phyloP scores from a whole-genome alignment of 2,888 invertebrate species.

The Meloe dianella region DNA sequence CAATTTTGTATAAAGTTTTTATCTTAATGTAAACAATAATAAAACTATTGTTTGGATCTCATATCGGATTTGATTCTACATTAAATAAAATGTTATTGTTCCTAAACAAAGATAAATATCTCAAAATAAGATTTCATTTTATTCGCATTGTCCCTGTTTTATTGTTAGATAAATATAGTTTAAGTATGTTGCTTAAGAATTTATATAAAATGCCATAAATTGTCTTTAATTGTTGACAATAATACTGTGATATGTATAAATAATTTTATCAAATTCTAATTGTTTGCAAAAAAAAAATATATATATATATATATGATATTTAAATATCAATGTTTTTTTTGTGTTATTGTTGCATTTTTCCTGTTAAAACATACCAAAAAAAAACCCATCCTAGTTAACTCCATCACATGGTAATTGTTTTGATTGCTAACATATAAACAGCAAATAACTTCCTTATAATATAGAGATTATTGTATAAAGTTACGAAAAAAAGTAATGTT shows the following conservation, averaged over 20 bases:
- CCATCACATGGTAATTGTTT: slow-evolving; percentile 1
- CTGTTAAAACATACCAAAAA: not conserved
- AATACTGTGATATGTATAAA: slow-evolving; percentile 53
- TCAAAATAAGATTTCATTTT: slow-evolving; percentile 23
- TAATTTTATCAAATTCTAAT: slow-evolving; percentile 34
- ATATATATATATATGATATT: slow-evolving; percentile 24
- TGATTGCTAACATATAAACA: not conserved
- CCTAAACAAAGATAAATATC: slow-evolving; percentile 16
- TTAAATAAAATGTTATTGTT: slow-evolving; percentile 26
- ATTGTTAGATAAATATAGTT: slow-evolving; percentile 17
- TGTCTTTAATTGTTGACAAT: slow-evolving; percentile 41
- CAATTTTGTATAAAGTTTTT: not conserved
- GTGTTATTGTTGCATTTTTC: not conserved
- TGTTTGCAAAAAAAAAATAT: slow-evolving; percentile 32
- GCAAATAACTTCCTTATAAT: not conserved
- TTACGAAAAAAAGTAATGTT: not conserved
- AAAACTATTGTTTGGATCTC: slow-evolving; percentile 29
- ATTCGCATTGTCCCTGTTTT: slow-evolving; percentile 13
- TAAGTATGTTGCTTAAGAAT: slow-evolving; percentile 41
- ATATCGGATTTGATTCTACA: slow-evolving; percentile 20
- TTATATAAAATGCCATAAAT: slow-evolving; percentile 42
- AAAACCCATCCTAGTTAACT: not conserved
- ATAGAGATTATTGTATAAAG: not conserved
- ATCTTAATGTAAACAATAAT: slow-evolving; percentile 27
- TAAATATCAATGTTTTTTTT: slow-evolving; percentile 4